phyloP scores from a whole-genome alignment of 2,113 vertebrate genomes.

The Xenotilapia longispinis region DNA sequence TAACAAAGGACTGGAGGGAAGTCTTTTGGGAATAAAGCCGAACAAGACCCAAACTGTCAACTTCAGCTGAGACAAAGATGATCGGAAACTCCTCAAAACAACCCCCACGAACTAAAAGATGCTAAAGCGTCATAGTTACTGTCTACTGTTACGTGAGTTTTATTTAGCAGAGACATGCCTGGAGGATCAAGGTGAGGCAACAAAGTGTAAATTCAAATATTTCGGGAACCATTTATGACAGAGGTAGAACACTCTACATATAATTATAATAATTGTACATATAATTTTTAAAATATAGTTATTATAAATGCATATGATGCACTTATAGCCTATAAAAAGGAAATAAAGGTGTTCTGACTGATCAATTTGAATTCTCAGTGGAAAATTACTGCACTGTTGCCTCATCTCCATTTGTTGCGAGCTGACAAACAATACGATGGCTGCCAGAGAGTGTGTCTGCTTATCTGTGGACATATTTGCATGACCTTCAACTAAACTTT shows the following conservation, averaged over 20 bases:
- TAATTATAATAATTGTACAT: too few relatives aligned
- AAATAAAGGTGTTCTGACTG: not conserved
- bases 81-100: not conserved
- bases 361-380: not conserved
- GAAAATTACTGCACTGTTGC: not conserved
- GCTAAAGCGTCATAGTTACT: not conserved
- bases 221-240: not conserved
- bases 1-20: not conserved
- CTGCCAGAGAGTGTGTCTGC: not conserved
- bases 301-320: not conserved
- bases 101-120: not conserved
- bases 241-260: not conserved
- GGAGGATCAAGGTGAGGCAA: fast-evolving
- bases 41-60: not conserved
- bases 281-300: fast-evolving
- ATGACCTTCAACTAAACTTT: not conserved
- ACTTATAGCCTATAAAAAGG: not conserved
- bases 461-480: not conserved
- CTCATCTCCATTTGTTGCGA: not conserved
- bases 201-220: not conserved
- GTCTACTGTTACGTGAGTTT: not conserved
- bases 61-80: not conserved
- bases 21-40: not conserved
- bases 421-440: not conserved
- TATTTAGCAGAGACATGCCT: not conserved